phyloP scores from a whole-genome alignment of 2,797 vertebrate species.

The Chloroceryle amazona region DNA sequence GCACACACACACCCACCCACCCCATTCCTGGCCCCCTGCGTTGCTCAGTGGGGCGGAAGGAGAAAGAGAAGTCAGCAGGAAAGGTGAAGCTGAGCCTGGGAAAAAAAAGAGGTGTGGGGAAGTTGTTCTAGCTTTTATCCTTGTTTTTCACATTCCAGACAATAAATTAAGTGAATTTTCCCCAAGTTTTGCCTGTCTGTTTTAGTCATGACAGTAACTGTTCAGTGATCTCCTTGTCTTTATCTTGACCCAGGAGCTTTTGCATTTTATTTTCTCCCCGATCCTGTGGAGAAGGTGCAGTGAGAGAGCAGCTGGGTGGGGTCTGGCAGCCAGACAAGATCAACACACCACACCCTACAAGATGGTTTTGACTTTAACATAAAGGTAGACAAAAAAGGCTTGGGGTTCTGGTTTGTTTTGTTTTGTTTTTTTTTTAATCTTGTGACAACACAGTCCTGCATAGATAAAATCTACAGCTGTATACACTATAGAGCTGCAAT shows the following conservation, averaged over 20 bases:
- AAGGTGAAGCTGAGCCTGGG: too few relatives aligned
- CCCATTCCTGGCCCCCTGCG: fast-evolving
- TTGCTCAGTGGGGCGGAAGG: neutral
- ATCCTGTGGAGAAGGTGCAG: neutral
- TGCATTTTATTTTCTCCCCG: too few relatives aligned
- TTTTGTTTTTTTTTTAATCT: neutral
- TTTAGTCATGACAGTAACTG: neutral
- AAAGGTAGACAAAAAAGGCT: neutral
- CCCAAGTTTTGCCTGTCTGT: neutral
- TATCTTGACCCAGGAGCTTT: neutral
- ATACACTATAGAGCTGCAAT: neutral
- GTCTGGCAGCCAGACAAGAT: neutral
- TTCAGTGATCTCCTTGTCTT: neutral
- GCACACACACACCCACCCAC: too few relatives aligned
- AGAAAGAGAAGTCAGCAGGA: too few relatives aligned
- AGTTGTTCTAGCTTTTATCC: neutral
- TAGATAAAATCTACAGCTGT: neutral
- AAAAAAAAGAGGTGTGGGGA: too few relatives aligned
- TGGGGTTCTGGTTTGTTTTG: too few relatives aligned
- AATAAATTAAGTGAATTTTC: neutral
- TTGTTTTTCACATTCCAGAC: neutral
- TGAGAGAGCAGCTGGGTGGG: too few relatives aligned
- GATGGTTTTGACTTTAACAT: neutral
- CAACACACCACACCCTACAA: too few relatives aligned
- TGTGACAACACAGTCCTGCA: neutral